phyloP scores from a whole-genome alignment of 2,797 vertebrate genomes.

The Odontamblyopus lacepedii region DNA sequence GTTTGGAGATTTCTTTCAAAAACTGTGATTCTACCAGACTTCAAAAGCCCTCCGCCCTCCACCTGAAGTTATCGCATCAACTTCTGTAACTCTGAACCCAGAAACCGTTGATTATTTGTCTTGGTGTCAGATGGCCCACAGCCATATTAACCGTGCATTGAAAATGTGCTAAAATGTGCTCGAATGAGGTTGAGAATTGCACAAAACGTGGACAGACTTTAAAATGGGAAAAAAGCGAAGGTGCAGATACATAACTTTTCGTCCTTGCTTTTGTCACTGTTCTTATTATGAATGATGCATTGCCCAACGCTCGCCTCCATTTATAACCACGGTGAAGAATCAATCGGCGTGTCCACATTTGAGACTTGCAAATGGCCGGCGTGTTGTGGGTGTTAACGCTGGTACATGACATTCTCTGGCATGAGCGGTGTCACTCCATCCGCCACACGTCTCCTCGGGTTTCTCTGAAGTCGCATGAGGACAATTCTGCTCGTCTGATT shows the following conservation, averaged over 20 bases:
- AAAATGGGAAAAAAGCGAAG: not conserved
- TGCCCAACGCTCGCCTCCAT: not conserved
- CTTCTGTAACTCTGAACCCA: too few relatives aligned
- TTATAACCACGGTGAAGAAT: not conserved
- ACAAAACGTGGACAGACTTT: too few relatives aligned
- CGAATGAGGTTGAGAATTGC: too few relatives aligned
- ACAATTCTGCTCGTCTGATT: slow-evolving; percentile 21
- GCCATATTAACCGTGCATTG: too few relatives aligned
- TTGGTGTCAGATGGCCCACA: too few relatives aligned
- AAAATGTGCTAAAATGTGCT: too few relatives aligned
- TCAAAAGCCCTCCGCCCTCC: too few relatives aligned
- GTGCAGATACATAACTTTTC: not conserved
- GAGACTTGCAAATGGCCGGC: not conserved
- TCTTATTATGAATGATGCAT: not conserved
- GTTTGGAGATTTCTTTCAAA: too few relatives aligned
- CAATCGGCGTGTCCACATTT: not conserved
- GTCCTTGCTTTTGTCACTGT: too few relatives aligned
- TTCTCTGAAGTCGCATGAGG: slow-evolving; percentile 24
- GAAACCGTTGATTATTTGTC: too few relatives aligned
- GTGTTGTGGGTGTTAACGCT: not conserved
- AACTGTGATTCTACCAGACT: too few relatives aligned
- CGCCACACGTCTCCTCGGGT: not conserved
- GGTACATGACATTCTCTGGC: slow-evolving; percentile 9
- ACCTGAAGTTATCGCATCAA: too few relatives aligned
- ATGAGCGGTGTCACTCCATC: not conserved